A percentile compares a stretch with the other conserved stretches of the same genome.
phyloP scores from a whole-genome alignment of 2,888 invertebrate species.

The Entomobrya multifasciata region DNA sequence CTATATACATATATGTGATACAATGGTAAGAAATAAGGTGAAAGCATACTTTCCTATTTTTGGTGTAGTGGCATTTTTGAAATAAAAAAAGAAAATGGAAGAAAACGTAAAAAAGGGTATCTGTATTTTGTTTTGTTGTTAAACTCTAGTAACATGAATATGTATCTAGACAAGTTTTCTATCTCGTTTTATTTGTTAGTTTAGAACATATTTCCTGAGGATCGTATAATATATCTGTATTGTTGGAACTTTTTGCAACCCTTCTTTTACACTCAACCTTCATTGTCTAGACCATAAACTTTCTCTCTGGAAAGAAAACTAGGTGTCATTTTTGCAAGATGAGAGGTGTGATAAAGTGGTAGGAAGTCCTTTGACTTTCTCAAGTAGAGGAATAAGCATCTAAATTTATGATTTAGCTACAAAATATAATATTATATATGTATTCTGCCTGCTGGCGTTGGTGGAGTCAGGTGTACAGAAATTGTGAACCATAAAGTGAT shows the following conservation, averaged over 20 bases:
- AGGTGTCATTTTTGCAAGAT: slow-evolving; percentile 27
- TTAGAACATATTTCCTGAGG: background rate
- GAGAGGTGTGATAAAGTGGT: slow-evolving; percentile 34
- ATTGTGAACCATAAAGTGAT: slow-evolving; percentile 44
- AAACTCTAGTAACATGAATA: background rate
- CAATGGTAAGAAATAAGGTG: slow-evolving; percentile 34
- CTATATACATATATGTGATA: background rate
- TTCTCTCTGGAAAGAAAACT: slow-evolving; percentile 4
- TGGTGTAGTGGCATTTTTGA: slow-evolving; percentile 30
- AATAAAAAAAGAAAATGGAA: slow-evolving; percentile 30
- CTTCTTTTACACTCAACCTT: slow-evolving; percentile 6
- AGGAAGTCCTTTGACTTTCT: slow-evolving; percentile 42
- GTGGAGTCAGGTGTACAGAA: slow-evolving; percentile 41
- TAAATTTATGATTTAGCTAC: slow-evolving; percentile 47
- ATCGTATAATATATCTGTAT: background rate
- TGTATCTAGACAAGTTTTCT: background rate
- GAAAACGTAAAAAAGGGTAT: background rate
- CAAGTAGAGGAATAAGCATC: slow-evolving; percentile 14
- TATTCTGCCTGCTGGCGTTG: background rate
- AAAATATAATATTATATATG: background rate
- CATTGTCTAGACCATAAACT: slow-evolving; percentile 46
- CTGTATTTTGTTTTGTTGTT: slow-evolving; percentile 29
- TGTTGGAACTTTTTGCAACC: background rate
- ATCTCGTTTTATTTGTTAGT: background rate
- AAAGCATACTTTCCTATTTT: slow-evolving; percentile 57